phyloP scores from a whole-genome alignment of 2,797 vertebrate species.

The Alfaro cultratus region DNA sequence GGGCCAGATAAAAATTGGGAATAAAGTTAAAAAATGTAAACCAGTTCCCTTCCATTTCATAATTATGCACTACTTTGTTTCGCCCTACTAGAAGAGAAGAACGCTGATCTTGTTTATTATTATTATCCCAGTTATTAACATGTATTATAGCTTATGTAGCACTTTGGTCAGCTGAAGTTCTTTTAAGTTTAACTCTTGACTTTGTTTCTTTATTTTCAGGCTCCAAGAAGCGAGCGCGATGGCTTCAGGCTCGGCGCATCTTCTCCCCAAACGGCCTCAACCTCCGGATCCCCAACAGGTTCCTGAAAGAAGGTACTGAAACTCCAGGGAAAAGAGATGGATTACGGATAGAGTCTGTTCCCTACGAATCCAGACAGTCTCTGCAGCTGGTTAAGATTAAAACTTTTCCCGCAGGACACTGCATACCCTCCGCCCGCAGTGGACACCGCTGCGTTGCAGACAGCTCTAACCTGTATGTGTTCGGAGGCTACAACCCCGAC shows the following conservation, averaged over 20 bases:
- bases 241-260: conserved; percentile 85
- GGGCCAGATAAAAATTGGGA: not conserved
- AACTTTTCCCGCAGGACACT: conserved; percentile 80
- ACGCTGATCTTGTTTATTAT: not conserved
- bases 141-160: too few species aligned
- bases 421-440: conserved; percentile 90
- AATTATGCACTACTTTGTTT: not conserved
- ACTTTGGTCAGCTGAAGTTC: not conserved
- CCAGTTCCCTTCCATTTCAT: not conserved
- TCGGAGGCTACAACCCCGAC: conserved; percentile 97
- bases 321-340: not conserved
- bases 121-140: not conserved
- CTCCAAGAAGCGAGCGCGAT: conserved; percentile 84
- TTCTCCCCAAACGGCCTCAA: conserved; percentile 85
- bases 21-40: not conserved
- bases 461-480: conserved; percentile 92
- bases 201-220: conserved; percentile 64
- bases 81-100: not conserved
- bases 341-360: not conserved
- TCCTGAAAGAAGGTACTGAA: conserved; percentile 84
- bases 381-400: not conserved
- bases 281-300: conserved; percentile 87
- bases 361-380: not conserved
- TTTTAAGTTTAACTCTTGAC: not conserved
- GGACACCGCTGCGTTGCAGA: conserved; percentile 97